phyloP scores from a whole-genome alignment of 1,140 invertebrate genomes.

The Bombyx mandarina region DNA sequence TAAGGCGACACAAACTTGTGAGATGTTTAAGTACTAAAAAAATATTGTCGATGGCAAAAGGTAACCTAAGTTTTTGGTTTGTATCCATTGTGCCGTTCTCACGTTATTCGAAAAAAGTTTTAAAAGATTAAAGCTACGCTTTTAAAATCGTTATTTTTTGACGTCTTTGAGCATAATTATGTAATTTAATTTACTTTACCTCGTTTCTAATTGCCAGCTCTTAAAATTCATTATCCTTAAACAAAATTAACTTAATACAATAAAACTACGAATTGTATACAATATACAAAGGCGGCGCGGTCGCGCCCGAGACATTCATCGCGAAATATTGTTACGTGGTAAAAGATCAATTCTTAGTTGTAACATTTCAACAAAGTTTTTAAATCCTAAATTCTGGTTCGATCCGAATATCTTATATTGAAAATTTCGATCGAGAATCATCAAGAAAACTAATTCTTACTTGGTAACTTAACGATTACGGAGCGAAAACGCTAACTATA shows the following conservation, averaged over 20 bases:
- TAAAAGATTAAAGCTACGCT: conserved; percentile 23
- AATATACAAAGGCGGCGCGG: conserved; percentile 54
- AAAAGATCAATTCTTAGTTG: conserved; percentile 63
- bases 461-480: conserved; percentile 68
- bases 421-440: conserved; percentile 44
- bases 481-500: conserved; percentile 60
- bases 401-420: conserved; percentile 41
- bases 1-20: conserved; percentile 26
- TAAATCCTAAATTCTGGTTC: conserved; percentile 62
- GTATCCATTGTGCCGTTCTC: conserved; percentile 38
- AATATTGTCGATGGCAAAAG: conserved; percentile 61
- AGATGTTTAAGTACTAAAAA: conserved; percentile 51
- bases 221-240: conserved; percentile 59
- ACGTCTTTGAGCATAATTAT: conserved; percentile 50
- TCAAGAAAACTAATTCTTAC: conserved; percentile 64
- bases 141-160: conserved; percentile 42
- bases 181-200: conserved; percentile 30
- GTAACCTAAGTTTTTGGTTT: conserved; percentile 69
- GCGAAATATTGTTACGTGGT: conserved; percentile 66
- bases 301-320: conserved; percentile 63
- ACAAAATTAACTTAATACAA: conserved; percentile 60
- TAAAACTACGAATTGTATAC: conserved; percentile 60
- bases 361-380: conserved; percentile 60
- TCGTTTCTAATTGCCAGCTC: conserved; percentile 34
- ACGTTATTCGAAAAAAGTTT: conserved; percentile 8